Evolutionary conservation across 2,888 invertebrate genomes (phyloP), one percentile per base, ranked within the genome.

Genomic region (Parnassius glacialis): DNA sequence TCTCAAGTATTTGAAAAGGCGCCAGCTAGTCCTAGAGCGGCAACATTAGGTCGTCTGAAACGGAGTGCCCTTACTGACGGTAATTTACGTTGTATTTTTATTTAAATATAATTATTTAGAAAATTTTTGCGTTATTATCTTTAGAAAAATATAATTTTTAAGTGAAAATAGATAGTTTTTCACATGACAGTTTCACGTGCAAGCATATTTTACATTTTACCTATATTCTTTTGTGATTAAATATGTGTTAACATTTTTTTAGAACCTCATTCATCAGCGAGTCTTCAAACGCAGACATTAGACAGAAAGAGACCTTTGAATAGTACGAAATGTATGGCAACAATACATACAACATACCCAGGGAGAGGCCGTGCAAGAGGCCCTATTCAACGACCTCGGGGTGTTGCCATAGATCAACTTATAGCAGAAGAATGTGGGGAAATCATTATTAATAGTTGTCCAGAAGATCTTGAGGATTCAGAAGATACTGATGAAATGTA

Each of bases 391-490:
- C 77, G 86, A 66, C 90, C 89, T 0, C 74, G 90, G 59, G 89
- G 87, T 9, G 78, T 85, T 1, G 80, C 85, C 67, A 84, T 92
- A 71, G 87, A 90, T 66, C 84, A 90, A 69, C 76, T 92, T 11
- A 90, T 92, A 34, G 90, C 90, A 54, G 90, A 90, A 55, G 88
- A 90, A 66, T 91, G 90, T 55, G 90, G 90, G 0, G 88, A 90
- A 56, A 70, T 87, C 20, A 79, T 88, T 20, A 76, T 90, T 65
- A 84, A 83, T 52, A 82, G 89, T 51, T 85, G 92, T 68, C 85
- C 92, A 62, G 93, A 94, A 42, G 94, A 94, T 52, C 75, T 92
- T 0, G 93, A 93, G 41, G 94, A 94, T 69, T 92, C 92, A 1
- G 94, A 94, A 64, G 94, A 94, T 71, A 90, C 90, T 68, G 94